A percentile compares a stretch with the other conserved stretches of the same genome.
These are phyloP conservation scores for Fistularia tabacaria DNA, from an alignment of 2,797 vertebrate genomes.

Conservation along the genomic window DNA sequence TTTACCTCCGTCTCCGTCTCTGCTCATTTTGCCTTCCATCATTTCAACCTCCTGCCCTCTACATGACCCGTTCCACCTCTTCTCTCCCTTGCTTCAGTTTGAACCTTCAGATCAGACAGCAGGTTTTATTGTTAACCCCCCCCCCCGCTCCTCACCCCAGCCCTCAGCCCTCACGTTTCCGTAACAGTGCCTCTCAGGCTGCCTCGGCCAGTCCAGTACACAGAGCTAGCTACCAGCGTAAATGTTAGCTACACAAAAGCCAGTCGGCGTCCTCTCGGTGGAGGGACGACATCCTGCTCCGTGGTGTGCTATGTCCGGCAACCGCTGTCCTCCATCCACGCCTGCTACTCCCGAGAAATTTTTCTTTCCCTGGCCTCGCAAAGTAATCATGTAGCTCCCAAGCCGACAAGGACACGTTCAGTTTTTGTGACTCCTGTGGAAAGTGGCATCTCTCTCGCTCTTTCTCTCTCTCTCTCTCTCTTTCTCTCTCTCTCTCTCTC, in stretches of 20 bases:
- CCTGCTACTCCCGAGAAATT: no score
- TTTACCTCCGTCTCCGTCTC: not conserved
- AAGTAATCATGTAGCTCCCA: conserved; percentile 37
- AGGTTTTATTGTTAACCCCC: conserved; percentile 1
- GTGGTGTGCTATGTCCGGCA: not conserved
- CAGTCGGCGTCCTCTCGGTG: conserved; percentile 34
- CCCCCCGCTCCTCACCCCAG: conserved; percentile 6
- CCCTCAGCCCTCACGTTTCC: no score
- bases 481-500: no score
- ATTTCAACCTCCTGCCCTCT: not conserved
- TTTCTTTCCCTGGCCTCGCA: conserved; percentile 2
- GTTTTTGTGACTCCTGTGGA: conserved; percentile 1
- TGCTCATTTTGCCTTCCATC: conserved; percentile 2
- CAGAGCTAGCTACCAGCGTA: conserved; percentile 45
- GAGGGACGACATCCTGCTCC: conserved; percentile 20
- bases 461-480: no score
- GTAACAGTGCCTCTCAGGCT: conserved; percentile 66
- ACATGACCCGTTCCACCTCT: conserved; percentile 12
- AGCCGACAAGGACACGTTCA: no score
- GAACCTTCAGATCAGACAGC: conserved; percentile 10
- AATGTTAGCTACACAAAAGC: conserved; percentile 40
- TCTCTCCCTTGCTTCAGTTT: not conserved
- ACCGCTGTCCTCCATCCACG: no score
- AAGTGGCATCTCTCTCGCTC: conserved; percentile 9
- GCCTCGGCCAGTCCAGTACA: conserved; percentile 49